phyloP scores from a whole-genome alignment of 2,797 vertebrate species.

The Esox masquinongy region DNA sequence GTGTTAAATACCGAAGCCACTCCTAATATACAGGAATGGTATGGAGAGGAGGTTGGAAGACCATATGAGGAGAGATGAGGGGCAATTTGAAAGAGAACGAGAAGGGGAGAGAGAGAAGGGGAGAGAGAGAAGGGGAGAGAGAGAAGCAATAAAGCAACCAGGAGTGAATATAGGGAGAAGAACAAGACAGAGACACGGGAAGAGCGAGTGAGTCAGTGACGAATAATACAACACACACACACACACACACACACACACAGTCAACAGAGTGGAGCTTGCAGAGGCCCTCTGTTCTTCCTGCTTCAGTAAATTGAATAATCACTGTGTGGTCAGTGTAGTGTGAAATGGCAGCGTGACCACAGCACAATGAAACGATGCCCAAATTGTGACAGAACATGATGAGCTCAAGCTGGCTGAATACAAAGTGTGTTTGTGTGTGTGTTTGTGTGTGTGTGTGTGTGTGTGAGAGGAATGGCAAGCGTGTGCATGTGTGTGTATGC shows the following conservation, averaged over 20 bases:
- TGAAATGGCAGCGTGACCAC: constrained; percentile 72
- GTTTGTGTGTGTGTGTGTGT: constrained; percentile 24
- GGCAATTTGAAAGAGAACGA: not conserved
- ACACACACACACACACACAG: not conserved
- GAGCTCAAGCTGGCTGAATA: constrained; percentile 60
- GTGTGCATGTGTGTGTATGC: not conserved
- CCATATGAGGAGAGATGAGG: not conserved
- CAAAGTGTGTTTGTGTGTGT: constrained; percentile 45
- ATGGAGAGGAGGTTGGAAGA: not conserved
- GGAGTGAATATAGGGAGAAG: not conserved
- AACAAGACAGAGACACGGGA: not conserved
- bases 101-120: too few relatives aligned
- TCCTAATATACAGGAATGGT: not conserved
- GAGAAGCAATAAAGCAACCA: not conserved
- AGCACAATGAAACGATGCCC: constrained; percentile 65
- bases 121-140: too few relatives aligned
- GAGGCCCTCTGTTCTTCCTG: not conserved
- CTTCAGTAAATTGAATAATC: constrained; percentile 70
- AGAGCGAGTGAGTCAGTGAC: not conserved
- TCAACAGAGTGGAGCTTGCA: not conserved
- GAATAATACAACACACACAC: too few relatives aligned
- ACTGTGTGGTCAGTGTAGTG: constrained; percentile 69
- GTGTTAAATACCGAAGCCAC: not conserved
- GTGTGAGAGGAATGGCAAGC: constrained; percentile 21
- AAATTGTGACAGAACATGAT: constrained; percentile 65